Conservation (phyloP, 2,797 vertebrate genomes). For the Sylvilagus floridanus region DNA sequence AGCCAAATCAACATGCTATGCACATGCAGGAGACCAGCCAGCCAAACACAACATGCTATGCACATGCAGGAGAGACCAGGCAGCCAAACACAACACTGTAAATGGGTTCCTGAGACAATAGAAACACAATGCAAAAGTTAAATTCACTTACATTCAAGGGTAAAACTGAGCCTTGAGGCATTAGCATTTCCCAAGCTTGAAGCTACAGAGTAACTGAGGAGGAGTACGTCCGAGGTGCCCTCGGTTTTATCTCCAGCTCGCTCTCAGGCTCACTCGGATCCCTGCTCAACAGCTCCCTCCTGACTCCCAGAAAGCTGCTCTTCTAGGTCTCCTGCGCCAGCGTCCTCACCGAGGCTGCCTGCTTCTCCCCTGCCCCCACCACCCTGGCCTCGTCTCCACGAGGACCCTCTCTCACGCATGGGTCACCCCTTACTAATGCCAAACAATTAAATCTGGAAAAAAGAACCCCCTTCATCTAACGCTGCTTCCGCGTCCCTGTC, state of each 20-base stretch:
- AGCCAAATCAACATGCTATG: too few relatives aligned
- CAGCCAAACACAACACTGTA: neutral
- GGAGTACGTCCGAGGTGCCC: neutral
- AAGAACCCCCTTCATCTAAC: neutral
- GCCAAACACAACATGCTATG: too few relatives aligned
- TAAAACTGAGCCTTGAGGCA: neutral
- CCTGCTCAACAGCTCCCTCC: slow-evolving; percentile 55
- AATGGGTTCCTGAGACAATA: neutral
- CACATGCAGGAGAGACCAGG: too few relatives aligned
- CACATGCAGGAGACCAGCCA: neutral
- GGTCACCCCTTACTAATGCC: neutral
- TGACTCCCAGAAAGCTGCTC: slow-evolving; percentile 77
- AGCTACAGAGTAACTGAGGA: neutral
- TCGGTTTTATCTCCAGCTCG: neutral
- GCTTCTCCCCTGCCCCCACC: too few relatives aligned
- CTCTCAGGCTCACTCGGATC: slow-evolving; percentile 49
- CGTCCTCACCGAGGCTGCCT: slow-evolving; percentile 78
- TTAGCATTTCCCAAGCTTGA: neutral
- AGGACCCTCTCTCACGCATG: neutral
- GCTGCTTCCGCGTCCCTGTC: neutral
- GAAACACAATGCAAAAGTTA: neutral
- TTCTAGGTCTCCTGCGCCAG: slow-evolving; percentile 81
- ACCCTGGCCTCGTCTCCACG: neutral
- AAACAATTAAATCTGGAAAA: neutral
- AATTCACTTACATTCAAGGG: neutral